Conservation (phyloP, 2,888 invertebrate genomes). For the Colostygia pectinataria region DNA sequence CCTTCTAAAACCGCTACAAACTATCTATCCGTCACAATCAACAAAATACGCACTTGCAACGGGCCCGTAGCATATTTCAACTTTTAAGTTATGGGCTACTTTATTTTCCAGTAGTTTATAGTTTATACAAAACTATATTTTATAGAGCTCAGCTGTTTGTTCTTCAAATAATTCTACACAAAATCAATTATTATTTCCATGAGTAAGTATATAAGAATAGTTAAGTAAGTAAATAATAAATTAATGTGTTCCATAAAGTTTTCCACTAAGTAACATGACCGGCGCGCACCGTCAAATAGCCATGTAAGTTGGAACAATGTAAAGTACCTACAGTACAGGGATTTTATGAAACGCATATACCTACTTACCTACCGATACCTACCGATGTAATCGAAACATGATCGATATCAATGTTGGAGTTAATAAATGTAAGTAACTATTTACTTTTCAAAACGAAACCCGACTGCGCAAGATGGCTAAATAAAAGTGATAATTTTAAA, state of each 20-base stretch:
- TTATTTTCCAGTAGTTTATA: too few relatives aligned
- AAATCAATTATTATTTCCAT: conserved; percentile 8
- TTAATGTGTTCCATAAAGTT: conserved; percentile 76
- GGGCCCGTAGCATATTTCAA: too few relatives aligned
- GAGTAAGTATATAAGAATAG: conserved; percentile 45
- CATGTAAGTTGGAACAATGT: conserved; percentile 59
- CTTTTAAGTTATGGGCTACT: too few relatives aligned
- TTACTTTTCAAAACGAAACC: conserved; percentile 9
- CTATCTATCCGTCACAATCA: too few relatives aligned
- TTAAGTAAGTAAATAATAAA: conserved; percentile 35
- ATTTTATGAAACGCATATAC: conserved; percentile 59
- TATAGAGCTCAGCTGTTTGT: not conserved
- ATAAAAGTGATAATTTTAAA: too few relatives aligned
- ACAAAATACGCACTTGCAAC: too few relatives aligned
- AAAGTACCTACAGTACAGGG: too few relatives aligned
- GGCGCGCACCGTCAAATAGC: conserved; percentile 53
- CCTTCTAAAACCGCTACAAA: too few relatives aligned
- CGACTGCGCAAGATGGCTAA: conserved; percentile 6
- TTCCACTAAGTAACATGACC: conserved; percentile 63
- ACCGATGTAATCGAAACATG: conserved; percentile 20
- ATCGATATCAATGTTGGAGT: conserved; percentile 7
- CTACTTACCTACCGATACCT: conserved; percentile 16
- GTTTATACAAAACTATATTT: too few relatives aligned
- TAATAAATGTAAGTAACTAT: conserved; percentile 1
- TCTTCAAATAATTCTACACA: conserved; percentile 15